phyloP scores from a whole-genome alignment of 2,797 vertebrate species.

The Squalus acanthias region DNA sequence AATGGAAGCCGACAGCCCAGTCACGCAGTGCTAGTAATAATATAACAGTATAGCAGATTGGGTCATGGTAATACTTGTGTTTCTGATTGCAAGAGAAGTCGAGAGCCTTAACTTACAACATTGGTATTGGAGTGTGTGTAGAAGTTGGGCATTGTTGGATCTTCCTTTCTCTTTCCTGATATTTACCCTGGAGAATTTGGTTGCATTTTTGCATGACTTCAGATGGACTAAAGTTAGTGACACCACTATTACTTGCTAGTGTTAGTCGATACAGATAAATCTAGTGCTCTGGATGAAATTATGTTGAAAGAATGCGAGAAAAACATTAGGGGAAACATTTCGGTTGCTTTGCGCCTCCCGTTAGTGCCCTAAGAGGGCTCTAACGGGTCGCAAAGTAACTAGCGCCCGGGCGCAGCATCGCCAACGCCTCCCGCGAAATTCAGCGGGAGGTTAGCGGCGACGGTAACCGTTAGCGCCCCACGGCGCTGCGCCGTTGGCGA shows the following conservation, averaged over 20 bases:
- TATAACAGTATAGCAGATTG: neutral
- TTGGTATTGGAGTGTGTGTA: neutral
- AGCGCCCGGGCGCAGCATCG: no score
- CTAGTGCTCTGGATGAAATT: neutral
- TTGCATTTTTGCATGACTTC: neutral
- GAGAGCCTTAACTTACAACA: neutral
- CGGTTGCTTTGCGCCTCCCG: no score
- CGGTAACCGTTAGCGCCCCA: no score
- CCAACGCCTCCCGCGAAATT: no score
- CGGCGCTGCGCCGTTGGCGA: no score
- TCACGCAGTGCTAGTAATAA: neutral
- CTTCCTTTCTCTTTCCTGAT: neutral
- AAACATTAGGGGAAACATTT: neutral
- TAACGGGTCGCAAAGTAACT: no score
- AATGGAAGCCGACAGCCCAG: neutral
- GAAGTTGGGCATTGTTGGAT: neutral
- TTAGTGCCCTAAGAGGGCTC: no score
- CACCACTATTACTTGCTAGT: neutral
- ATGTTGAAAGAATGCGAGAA: neutral
- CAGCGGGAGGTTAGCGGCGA: no score
- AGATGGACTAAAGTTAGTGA: neutral
- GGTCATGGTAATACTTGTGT: neutral
- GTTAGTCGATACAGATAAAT: neutral
- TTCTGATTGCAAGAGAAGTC: neutral
- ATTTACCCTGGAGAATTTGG: neutral